Conservation (phyloP, 2,113 vertebrate species). For the Limanda limanda region DNA sequence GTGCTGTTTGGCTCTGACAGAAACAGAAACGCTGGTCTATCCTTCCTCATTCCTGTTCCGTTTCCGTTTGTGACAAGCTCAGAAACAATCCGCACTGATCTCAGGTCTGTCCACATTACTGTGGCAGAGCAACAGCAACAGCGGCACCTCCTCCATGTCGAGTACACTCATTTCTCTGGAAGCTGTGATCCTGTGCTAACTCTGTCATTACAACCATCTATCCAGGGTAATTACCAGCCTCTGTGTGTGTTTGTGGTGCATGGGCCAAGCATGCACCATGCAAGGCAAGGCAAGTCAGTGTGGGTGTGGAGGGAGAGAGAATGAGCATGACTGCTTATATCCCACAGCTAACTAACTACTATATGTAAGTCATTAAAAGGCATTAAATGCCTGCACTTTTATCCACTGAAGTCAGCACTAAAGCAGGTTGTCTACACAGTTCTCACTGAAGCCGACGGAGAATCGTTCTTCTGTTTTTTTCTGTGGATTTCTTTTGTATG, state of each 20-base stretch:
- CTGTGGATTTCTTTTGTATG: not conserved
- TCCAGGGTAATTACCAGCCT: conserved; percentile 70
- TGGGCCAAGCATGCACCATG: conserved; percentile 54
- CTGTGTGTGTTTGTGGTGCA: conserved; percentile 66
- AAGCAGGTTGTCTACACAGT: conserved; percentile 15
- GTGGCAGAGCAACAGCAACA: conserved; percentile 32
- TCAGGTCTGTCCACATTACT: conserved; percentile 33
- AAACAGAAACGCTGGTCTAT: conserved; percentile 2
- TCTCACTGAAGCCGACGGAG: conserved; percentile 6
- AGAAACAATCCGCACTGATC: conserved; percentile 24
- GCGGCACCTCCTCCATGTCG: conserved; percentile 48
- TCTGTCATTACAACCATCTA: conserved; percentile 75
- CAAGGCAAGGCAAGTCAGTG: conserved; percentile 45
- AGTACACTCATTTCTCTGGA: conserved; percentile 62
- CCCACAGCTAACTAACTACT: conserved; percentile 66
- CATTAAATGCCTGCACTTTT: conserved; percentile 53
- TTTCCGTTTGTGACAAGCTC: conserved; percentile 14
- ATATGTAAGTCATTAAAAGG: conserved; percentile 69
- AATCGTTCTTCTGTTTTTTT: not conserved
- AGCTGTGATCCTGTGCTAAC: conserved; percentile 59
- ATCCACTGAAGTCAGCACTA: conserved; percentile 48
- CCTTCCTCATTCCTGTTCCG: conserved; percentile 9
- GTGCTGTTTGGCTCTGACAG: conserved; percentile 11
- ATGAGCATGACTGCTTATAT: conserved; percentile 47
- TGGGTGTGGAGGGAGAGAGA: conserved; percentile 27